Conservation (phyloP, 2,113 vertebrate species). For the Vicugna pacos region DNA sequence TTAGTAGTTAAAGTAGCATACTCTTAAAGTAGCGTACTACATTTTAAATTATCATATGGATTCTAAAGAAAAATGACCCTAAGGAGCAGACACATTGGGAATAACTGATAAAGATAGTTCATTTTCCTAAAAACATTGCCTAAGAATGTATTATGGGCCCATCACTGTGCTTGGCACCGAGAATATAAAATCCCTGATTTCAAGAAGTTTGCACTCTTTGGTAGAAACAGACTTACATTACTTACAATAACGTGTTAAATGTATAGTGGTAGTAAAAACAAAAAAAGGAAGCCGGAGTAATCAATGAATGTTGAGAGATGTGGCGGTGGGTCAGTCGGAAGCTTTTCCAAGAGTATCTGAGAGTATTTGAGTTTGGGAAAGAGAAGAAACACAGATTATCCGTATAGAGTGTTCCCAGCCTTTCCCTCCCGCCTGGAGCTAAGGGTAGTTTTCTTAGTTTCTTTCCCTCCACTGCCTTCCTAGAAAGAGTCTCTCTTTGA, state of each 20-base stretch:
- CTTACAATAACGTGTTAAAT: not conserved
- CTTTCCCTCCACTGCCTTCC: not conserved
- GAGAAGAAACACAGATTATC: not conserved
- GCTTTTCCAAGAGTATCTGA: not conserved
- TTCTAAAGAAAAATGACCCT: slow-evolving; percentile 1
- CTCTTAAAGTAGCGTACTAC: not conserved
- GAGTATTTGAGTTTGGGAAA: not conserved
- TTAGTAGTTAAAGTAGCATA: not conserved
- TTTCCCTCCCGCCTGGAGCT: not conserved
- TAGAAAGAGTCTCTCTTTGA: not conserved
- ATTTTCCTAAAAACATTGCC: not conserved
- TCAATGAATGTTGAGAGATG: not conserved
- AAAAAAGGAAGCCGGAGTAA: not conserved
- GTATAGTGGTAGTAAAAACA: not conserved
- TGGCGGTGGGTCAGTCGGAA: not conserved
- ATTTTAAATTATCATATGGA: not conserved
- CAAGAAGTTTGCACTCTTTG: not conserved
- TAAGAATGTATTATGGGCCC: not conserved
- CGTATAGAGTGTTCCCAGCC: not conserved
- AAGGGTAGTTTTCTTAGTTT: not conserved
- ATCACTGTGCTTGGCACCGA: not conserved
- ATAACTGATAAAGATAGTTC: not conserved
- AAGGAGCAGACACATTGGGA: not conserved
- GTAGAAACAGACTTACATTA: not conserved
- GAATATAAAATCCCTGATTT: not conserved